Evolutionary conservation across 2,113 vertebrate species (phyloP), one percentile per base, ranked within the genome.

Genomic region (Pelecanoides urinatrix): DNA sequence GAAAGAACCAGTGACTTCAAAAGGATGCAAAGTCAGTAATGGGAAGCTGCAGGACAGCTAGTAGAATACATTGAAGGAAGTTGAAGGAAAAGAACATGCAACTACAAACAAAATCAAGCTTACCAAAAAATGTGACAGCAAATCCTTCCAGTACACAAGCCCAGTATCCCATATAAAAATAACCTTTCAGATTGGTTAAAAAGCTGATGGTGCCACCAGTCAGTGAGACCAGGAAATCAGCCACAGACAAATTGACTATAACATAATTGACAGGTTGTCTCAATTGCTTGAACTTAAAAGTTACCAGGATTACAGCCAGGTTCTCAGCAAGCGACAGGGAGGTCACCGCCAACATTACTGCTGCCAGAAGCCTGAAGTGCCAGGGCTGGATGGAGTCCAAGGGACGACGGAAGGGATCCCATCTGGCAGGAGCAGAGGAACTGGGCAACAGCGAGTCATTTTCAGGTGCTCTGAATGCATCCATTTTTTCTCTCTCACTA

Each of bases 111-210:
- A 86, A 73, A 80, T 65, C 50, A 58, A 83, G 97, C 99, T 98
- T 98, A 99, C 99, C 99, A 91, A 99, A 99, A 96, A 98, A 99
- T 29, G 99, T 99, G 36, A 99, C 99, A 13, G 98, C 98, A 90
- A 99, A 99, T 77, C 99, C 99, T 97, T 99, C 99, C 94, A 99
- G 58, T 13, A 99, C 97, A 44, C 99, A 99, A 75, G 99, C 98
- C 98, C 98, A 99, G 66, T 75, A 96, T 78, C 99, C 99, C 84
- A 99, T 97, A 85, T 98, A 99, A 97, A 99, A 99, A 89, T 98
- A 99, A 23, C 99, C 99, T n/a, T 98, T 97, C 12, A 98, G 93
- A 79, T 99, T 99, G 1, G 99, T 98, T 65, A 99, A 88, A 96
- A 99, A 99, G 96, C 99, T 99, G 96, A 99, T 98, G 34, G 97